Percentiles rank a stretch among this genome's conserved stretches.
Evolutionary conservation across 2,797 vertebrate genomes (phyloP).

Genomic region (Lepus townsendii): DNA sequence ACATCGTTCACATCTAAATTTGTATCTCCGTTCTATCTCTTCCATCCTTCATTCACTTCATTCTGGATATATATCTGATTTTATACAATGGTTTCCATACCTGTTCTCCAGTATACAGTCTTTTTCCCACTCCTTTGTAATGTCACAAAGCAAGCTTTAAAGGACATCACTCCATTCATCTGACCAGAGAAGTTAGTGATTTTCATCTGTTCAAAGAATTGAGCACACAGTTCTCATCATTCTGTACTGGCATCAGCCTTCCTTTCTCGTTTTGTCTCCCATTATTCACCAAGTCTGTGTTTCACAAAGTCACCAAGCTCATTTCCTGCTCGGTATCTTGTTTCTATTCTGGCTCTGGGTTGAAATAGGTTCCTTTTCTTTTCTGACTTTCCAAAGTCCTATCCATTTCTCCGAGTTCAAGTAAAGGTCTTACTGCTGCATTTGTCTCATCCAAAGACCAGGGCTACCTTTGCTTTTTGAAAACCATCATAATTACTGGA

Average conservation of each 20-base stretch:
- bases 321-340: conserved; percentile 26
- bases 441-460: not conserved
- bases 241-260: not conserved
- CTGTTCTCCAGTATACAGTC: not conserved
- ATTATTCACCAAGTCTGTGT: not conserved
- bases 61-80: not conserved
- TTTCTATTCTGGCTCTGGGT: conserved; percentile 36
- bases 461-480: not conserved
- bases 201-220: not conserved
- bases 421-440: not conserved
- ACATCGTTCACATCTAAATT: no score
- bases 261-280: not conserved
- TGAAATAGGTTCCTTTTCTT: conserved; percentile 14
- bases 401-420: conserved; percentile 3
- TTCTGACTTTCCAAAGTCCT: not conserved
- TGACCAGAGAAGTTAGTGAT: not conserved
- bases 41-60: not conserved
- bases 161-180: conserved; percentile 14
- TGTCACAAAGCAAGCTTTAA: not conserved
- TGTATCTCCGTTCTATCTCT: not conserved
- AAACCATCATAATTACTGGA: not conserved
- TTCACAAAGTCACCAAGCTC: not conserved
- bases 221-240: not conserved
- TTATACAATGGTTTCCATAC: not conserved
- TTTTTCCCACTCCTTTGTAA: not conserved